Conservation (phyloP, 1,140 invertebrate species). For the Procambarus clarkii region DNA sequence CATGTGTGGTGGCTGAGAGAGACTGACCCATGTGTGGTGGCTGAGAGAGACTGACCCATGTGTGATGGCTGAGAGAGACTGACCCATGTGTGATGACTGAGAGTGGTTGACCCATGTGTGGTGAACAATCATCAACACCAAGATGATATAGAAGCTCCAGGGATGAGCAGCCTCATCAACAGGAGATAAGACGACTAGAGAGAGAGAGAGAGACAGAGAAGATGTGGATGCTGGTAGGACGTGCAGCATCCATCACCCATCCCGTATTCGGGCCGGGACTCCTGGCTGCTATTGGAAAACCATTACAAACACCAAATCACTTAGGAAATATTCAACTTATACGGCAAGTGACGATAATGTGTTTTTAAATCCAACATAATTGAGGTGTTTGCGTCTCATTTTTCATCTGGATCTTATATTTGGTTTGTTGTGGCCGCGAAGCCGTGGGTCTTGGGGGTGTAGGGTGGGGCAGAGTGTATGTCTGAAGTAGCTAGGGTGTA, state of each 20-base stretch:
- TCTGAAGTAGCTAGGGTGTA: neutral
- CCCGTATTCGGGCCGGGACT: neutral
- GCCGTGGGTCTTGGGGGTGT: neutral
- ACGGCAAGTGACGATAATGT: constrained; percentile 30
- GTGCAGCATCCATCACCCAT: neutral
- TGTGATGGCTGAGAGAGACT: no score
- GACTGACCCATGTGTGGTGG: no score
- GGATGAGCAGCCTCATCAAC: no score
- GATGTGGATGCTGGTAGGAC: neutral
- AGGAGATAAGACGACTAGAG: no score
- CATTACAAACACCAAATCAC: constrained; percentile 42
- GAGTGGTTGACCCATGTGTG: no score
- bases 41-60: no score
- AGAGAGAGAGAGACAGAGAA: no score
- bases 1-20: no score
- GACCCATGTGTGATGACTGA: no score
- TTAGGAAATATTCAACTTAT: constrained; percentile 32
- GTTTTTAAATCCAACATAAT: constrained; percentile 37
- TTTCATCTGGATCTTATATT: constrained; percentile 15
- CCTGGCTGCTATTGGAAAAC: constrained; percentile 8
- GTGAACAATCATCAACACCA: no score
- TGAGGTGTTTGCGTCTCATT: neutral
- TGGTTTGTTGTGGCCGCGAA: neutral
- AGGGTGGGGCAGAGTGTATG: neutral
- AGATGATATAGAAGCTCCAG: no score